Evolutionary conservation across 2,113 vertebrate species (phyloP), one percentile per base, ranked within the genome.

Genomic region (Clarias batrachus): DNA sequence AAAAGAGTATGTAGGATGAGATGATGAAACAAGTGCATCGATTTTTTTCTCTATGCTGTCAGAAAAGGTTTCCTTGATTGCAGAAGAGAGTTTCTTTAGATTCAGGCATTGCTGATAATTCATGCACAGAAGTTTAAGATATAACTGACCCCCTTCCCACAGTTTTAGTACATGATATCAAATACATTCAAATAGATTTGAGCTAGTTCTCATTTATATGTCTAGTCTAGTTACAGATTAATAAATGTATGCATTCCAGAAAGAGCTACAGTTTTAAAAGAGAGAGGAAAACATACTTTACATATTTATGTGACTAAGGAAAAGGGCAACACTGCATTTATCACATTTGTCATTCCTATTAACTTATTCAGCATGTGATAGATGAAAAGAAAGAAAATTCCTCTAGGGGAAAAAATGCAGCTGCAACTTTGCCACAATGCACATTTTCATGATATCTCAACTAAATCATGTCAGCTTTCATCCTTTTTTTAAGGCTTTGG

Each of bases 351-450:
- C 87, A 87, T 90, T 91, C 87, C 77, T 89, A 80, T 68, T 30
- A 68, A 79, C 82, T 81, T 90, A 52, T 76, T 87, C 81, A 91
- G 90, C 82, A 91, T 87, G 88, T 57, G 87, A 87, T 86, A 88
- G 86, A 90, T 91, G 90, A 93, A 89, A 89, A 92, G 85, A 90
- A 87, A 92, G 85, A 86, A 83, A 87, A 90, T 87, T 92, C 92
- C 80, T 90, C 90, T 91, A 90, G 91, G 84, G 93, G 92, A 90
- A 82, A 89, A 85, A 89, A 85, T 86, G 89, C 88, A 90, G 90
- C 90, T 93, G 90, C 56, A 91, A 66, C 91, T 93, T 91, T 89
- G 87, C 88, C 82, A 48, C 21, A 81, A 81, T 74, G 74, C 78
- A 88, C 41, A 91, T 90, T 91, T 89, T 81, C 63, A 89, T 88